Evolutionary conservation across 1,140 invertebrate genomes (phyloP).

Genomic region (Xylocopa sonorina): DNA sequence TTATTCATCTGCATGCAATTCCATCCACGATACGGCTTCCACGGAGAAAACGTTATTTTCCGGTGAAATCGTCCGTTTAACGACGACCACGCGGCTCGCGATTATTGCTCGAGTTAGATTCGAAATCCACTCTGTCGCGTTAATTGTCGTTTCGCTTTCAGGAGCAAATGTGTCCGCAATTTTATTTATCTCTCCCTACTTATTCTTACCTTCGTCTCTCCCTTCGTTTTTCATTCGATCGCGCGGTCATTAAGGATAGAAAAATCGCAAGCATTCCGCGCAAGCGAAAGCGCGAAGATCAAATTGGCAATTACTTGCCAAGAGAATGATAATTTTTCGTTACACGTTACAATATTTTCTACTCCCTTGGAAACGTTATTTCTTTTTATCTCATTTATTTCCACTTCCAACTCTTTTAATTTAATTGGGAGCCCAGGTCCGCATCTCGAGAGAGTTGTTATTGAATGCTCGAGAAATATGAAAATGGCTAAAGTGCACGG

Average conservation of each 20-base stretch:
- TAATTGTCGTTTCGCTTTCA: background rate
- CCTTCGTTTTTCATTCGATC: too few relatives aligned
- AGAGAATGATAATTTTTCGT: too few relatives aligned
- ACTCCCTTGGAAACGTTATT: too few relatives aligned
- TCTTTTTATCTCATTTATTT: background rate
- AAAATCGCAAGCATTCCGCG: too few relatives aligned
- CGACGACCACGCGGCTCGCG: background rate
- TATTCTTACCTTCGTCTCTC: too few relatives aligned
- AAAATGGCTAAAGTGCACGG: background rate
- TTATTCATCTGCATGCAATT: slow-evolving; percentile 37
- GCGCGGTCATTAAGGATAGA: too few relatives aligned
- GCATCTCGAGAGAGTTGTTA: too few relatives aligned
- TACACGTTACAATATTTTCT: too few relatives aligned
- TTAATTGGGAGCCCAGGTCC: background rate
- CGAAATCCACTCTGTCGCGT: background rate
- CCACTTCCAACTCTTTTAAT: background rate
- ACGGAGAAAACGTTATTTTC: slow-evolving; percentile 12
- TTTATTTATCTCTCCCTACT: too few relatives aligned
- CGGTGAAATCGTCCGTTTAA: slow-evolving; percentile 33
- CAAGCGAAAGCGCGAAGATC: too few relatives aligned
- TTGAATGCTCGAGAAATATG: background rate
- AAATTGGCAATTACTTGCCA: too few relatives aligned
- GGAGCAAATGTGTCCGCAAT: background rate
- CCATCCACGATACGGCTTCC: background rate
- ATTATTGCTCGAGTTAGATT: background rate